Evolutionary conservation across 2,888 invertebrate genomes (phyloP), one percentile per base, ranked within the genome.

Genomic region (Seira ritae): DNA sequence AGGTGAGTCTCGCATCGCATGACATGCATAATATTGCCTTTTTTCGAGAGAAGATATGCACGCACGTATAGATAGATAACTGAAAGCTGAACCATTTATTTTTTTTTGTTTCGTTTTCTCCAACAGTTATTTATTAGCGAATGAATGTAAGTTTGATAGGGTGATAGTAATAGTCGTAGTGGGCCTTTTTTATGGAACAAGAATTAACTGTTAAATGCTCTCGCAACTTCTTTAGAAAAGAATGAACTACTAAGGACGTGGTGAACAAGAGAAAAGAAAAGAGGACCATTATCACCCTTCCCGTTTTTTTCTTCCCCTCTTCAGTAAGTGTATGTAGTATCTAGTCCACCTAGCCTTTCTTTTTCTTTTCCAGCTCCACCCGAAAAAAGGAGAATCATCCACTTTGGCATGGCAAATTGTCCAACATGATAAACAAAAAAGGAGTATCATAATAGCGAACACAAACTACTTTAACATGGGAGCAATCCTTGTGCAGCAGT

Each of bases 1-100:
- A 80, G 80, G 80, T 80, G 80, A 80, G 75, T 22, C 31, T 24
- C 6, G 55, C 55, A 74, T 74, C 74, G 74, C 74, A 74, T 74
- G 74, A 66, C 74, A 50, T 74, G 66, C 74, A 74, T 67, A 46
- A 74, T 74, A 67, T 50, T 74, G 46, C 46, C 20, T 74, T 31
- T 20, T 66, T 66, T 12, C 70, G 6, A 65, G 17, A 23, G 42
- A 0, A 24, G n/a, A 17, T 68, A 66, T 66, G 46, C 66, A 66
- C 42, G 65, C 65, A 74, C 22, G 67, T 66, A 62, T 24, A 55
- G 55, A 55, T 55, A 55, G 55, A 12, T 55, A 17, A 17, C 55
- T 17, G 31, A 55, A 55, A 55, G 55, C 42, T n/a, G n/a, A 31
- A 31, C 31, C 31, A 31, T 55, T 55, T 55, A 55, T 55, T 55